These are phyloP conservation scores for Lucifuga dentata DNA, from an alignment of 2,113 vertebrate genomes.

Conservation along the genomic window DNA sequence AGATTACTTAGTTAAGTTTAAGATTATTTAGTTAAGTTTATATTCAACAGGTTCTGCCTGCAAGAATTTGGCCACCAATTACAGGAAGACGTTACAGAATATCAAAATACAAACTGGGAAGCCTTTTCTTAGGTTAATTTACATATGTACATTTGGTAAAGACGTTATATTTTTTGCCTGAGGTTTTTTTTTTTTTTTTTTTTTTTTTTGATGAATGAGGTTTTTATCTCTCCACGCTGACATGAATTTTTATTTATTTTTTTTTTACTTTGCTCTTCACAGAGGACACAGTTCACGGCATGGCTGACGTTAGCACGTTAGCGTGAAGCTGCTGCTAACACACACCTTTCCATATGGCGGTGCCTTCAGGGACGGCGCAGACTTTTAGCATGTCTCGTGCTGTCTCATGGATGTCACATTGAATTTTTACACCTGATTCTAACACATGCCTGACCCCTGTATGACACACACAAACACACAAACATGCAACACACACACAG, in stretches of 20 bases:
- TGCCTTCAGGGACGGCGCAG: not conserved
- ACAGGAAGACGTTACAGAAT: too few species aligned
- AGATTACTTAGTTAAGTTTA: too few species aligned
- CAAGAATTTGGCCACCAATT: too few species aligned
- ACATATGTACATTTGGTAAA: not conserved
- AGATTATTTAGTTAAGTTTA: too few species aligned
- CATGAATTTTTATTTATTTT: too few species aligned
- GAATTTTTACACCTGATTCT: slow-evolving; percentile 1
- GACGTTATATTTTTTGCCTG: not conserved
- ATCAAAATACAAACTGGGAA: too few species aligned
- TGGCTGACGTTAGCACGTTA: not conserved
- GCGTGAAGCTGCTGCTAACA: not conserved
- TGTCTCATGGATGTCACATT: slow-evolving; percentile 5
- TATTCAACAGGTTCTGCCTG: too few species aligned
- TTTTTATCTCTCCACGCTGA: not conserved
- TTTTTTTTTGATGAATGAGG: too few species aligned
- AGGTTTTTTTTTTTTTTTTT: too few species aligned
- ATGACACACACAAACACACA: not conserved
- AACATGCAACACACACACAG: too few species aligned
- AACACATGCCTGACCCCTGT: not conserved
- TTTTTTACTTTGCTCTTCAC: too few species aligned
- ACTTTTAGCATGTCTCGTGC: slow-evolving; percentile 2
- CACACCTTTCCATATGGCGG: not conserved
- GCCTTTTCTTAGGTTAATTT: too few species aligned
- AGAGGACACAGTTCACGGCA: not conserved